A percentile compares a stretch with the other conserved stretches of the same genome.
Conservation (phyloP, 1,140 invertebrate species). For the Helicoverpa armigera region DNA sequence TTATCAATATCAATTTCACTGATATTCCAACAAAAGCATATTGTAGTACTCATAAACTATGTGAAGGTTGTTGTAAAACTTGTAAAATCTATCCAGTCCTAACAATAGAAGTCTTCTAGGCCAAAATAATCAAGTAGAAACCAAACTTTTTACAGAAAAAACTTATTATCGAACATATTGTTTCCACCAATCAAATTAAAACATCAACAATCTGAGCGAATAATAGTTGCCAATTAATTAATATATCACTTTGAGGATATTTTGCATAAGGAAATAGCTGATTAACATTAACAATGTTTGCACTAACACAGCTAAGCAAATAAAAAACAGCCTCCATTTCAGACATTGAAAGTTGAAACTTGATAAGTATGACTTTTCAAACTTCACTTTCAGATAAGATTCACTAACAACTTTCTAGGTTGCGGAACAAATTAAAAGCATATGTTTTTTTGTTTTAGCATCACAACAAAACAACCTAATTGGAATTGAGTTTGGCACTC, state of each 20-base stretch:
- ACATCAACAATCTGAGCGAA: too few relatives aligned
- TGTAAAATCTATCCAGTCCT: background rate
- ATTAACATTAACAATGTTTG: background rate
- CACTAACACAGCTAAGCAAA: background rate
- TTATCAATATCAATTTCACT: background rate
- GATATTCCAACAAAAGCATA: background rate
- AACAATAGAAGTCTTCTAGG: constrained; percentile 1
- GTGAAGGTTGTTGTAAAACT: constrained; percentile 16
- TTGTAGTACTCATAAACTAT: background rate
- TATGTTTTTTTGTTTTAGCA: background rate
- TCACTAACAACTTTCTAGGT: constrained; percentile 16
- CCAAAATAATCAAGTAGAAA: constrained; percentile 25
- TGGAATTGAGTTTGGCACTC: background rate
- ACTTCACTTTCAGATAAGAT: background rate
- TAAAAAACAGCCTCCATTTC: background rate
- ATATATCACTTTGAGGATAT: background rate
- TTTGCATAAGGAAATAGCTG: background rate
- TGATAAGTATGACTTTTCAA: too few relatives aligned
- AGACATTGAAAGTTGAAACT: background rate
- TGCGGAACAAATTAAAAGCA: background rate
- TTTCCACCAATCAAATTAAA: too few relatives aligned
- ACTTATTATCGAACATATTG: background rate
- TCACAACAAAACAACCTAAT: background rate
- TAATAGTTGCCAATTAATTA: too few relatives aligned
- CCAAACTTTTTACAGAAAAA: background rate